Evolutionary conservation across 2,888 invertebrate genomes (phyloP), one percentile per base, ranked within the genome.

Genomic region (Lagria hirta): DNA sequence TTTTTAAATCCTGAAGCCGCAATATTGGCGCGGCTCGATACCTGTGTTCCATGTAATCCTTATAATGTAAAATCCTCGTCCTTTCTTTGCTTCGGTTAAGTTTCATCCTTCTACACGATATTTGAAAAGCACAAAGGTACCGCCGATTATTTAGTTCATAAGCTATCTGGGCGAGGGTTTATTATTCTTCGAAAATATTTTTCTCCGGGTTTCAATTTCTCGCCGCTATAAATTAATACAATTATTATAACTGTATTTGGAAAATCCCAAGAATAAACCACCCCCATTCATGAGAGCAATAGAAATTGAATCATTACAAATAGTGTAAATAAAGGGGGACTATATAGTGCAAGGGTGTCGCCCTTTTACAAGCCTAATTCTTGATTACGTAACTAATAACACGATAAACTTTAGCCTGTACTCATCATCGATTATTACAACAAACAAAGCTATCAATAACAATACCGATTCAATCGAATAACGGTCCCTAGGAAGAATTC

Each of bases 51-150:
- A 51, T 55, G 66, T 70, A 70, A 70, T 70, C 71, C 70, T 54
- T 57, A 65, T 69, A 71, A 71, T 70, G 70, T 71, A 68, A 69
- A 70, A 71, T 61, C 66, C 68, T 62, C 54, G 68, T 70, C 68
- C 65, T 66, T 68, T 64, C 64, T 63, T 53, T 55, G 57, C 64
- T 65, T 64, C 67, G 64, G 62, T 60, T 57, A 60, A 64, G 64
- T 62, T 66, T 62, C 63, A 67, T 68, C 69, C 67, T 66, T 67
- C 62, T 60, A 61, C 65, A 55, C 54, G 62, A 60, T 61, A 62
- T 64, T 64, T 55, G 38, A 55, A 57, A 57, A 57, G 61, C 61
- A 67, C 68, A 69, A 70, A 69, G 64, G 58, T 30, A 52, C 66
- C 66, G 68, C 60, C 68, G 64, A 62, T 64, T 64, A 61, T 58